These are phyloP conservation scores for Parthenolecanium corni DNA, from an alignment of 2,888 invertebrate species.

Conservation along the genomic window DNA sequence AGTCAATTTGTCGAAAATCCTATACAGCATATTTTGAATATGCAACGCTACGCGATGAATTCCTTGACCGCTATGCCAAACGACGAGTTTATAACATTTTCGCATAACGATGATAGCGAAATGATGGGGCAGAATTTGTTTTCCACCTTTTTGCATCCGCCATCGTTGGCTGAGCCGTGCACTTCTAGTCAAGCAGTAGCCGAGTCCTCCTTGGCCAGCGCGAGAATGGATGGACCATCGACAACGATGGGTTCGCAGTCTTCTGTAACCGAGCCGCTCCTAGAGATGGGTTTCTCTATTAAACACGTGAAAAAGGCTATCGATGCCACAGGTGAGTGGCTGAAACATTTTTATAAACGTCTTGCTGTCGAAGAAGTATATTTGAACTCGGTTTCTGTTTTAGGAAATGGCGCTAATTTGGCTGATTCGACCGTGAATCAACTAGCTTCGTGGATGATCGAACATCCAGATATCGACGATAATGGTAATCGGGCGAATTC, in stretches of 20 bases:
- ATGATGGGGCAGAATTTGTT: constrained; percentile 5
- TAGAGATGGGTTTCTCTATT: constrained; percentile 52
- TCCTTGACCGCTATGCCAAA: no score
- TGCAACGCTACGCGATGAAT: background rate
- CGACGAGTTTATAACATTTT: no score
- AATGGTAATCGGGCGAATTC: constrained; percentile 13
- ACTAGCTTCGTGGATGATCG: constrained; percentile 53
- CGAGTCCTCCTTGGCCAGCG: background rate
- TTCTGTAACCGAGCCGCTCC: constrained; percentile 44
- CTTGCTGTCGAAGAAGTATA: background rate
- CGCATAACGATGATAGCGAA: constrained; percentile 5
- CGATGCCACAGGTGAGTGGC: constrained; percentile 40
- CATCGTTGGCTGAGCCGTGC: background rate
- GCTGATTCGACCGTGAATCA: constrained; percentile 42
- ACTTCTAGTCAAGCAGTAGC: background rate
- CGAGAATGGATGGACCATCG: background rate
- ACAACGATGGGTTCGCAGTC: background rate
- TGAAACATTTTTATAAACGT: background rate
- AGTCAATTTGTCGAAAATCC: background rate
- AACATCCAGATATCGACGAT: constrained; percentile 41
- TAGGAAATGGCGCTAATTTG: constrained; percentile 28
- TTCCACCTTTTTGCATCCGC: constrained; percentile 9
- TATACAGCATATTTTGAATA: background rate
- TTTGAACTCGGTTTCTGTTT: background rate
- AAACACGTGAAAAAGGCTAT: constrained; percentile 48